Evolutionary conservation across 1,140 invertebrate genomes (phyloP).

Genomic region (Conus ventricosus): DNA sequence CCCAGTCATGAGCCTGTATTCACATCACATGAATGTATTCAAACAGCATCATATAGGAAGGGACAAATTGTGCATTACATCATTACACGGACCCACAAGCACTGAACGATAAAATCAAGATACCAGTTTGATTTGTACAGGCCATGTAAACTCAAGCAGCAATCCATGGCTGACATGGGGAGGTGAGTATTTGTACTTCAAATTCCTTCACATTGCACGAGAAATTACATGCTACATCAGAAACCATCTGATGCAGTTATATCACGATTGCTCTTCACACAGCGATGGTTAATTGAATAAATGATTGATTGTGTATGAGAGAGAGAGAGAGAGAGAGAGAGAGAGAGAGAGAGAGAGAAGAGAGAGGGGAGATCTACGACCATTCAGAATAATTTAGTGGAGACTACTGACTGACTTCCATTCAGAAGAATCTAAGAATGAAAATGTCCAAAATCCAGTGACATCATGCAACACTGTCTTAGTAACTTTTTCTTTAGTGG

Average conservation of each 20-base stretch:
- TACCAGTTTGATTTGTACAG: not conserved
- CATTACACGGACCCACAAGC: not conserved
- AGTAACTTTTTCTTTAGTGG: too few species aligned
- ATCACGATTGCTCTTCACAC: not conserved
- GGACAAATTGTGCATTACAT: not conserved
- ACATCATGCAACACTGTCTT: too few species aligned
- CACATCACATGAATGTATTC: not conserved
- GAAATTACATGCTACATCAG: not conserved
- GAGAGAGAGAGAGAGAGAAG: conserved; percentile 18
- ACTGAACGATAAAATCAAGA: not conserved
- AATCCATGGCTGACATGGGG: too few species aligned
- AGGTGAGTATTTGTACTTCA: not conserved
- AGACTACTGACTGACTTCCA: too few species aligned
- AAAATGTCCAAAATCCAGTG: too few species aligned
- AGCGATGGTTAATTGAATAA: too few species aligned
- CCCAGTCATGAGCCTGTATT: not conserved
- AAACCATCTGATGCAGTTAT: not conserved
- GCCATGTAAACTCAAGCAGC: not conserved
- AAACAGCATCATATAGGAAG: not conserved
- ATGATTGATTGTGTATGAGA: not conserved
- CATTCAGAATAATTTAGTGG: too few species aligned
- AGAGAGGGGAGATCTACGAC: not conserved
- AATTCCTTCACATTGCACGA: not conserved
- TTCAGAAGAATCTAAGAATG: too few species aligned
- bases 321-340: conserved; percentile 12